Evolutionary conservation across 2,888 invertebrate species (phyloP).

Genomic region (Diarsia brunnea): DNA sequence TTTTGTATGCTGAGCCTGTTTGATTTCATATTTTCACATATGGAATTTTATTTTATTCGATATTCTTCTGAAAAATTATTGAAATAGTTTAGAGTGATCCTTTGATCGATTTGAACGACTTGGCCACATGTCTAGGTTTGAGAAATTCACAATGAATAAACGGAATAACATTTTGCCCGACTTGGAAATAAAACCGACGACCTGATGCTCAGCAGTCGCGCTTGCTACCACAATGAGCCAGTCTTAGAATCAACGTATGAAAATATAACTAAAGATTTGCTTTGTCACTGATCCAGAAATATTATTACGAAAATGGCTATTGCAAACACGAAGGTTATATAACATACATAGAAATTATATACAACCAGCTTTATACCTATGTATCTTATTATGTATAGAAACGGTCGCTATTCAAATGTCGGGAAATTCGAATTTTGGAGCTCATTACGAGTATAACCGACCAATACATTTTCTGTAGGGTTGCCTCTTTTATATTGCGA

Average conservation of each 20-base stretch:
- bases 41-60: not conserved
- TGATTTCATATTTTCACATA: slow-evolving; percentile 27
- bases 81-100: not conserved
- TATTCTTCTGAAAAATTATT: not conserved
- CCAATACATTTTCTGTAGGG: slow-evolving; percentile 56
- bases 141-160: too few relatives aligned
- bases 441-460: slow-evolving; percentile 74
- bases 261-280: not conserved
- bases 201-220: too few relatives aligned
- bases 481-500: slow-evolving; percentile 5
- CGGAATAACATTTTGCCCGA: too few relatives aligned
- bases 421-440: slow-evolving; percentile 72
- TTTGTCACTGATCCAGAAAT: not conserved
- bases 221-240: too few relatives aligned
- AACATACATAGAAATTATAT: slow-evolving; percentile 1
- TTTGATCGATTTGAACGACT: not conserved
- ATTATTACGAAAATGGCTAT: not conserved
- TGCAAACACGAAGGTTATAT: not conserved
- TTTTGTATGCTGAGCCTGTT: slow-evolving; percentile 43
- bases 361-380: slow-evolving; percentile 8
- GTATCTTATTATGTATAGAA: slow-evolving; percentile 64
- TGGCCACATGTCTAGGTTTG: too few relatives aligned
- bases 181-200: too few relatives aligned
- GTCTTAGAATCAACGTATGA: too few relatives aligned
- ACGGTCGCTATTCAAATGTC: slow-evolving; percentile 75